Base-by-base conservation (phyloP, 64 coral and sea anemone species). In the Acropora yongei region DNA sequence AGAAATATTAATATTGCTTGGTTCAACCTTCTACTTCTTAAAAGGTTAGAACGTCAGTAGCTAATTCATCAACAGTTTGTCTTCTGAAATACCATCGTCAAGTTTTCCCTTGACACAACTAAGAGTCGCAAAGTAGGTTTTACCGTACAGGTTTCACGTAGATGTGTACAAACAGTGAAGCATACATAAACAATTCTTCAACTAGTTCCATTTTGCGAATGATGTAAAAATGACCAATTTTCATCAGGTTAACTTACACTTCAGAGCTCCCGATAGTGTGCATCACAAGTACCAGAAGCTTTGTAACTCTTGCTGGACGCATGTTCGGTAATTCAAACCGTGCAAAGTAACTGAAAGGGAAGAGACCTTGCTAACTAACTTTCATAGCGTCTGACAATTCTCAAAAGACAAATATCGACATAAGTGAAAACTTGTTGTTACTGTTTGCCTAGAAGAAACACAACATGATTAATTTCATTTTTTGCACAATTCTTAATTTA, bases 301-400 rank as follows among this genome's bases (percentile, higher is more conserved):
- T 47, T 1, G 45, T 71, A 65, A 85, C 42, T 2, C 9, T 8
- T 2, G 47, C 41, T 17, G 3, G 8, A 3, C 66, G 61, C 16
- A 85, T 9, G 44, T 85, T 85, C 2, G 82, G 82, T 11, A 85
- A 65, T 11, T 85, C 82, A 46, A 20, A 39, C 17, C 5, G 5
- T 49, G 14, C 82, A 18, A 85, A 85, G 44, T 49, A 85, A 16
- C 82, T 85, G 41, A 20, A 85, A 69, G 20, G 4, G 1, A 71
- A 20, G 6, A n/a, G 63, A 13, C 12, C 3, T 17, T 3, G 8
- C 30, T 30, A 30, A 30, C 30, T 30, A 30, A 58, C 12, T 58
- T 30, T 30, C 30, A 30, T 58, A 58, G 55, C 5, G 12, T 12
- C 5, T 7, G 47, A 78, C 1, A 47, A 49, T 3, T 9, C 5